Percentiles rank a stretch among this genome's conserved stretches.
Conservation (phyloP, 2,888 invertebrate genomes). For the Drosophila siamana region DNA sequence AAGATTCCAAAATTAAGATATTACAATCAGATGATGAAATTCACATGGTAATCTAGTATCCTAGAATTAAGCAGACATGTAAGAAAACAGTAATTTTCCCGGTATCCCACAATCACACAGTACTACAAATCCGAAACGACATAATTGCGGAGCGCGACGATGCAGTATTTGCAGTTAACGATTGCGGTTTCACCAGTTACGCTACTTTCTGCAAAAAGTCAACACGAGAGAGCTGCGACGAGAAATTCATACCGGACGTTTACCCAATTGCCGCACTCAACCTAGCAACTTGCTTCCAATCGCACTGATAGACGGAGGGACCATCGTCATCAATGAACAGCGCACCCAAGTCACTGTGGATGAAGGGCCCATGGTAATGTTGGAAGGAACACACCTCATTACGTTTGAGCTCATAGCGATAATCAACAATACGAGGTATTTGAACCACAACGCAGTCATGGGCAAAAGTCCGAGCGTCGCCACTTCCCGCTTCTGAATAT, state of each 20-base stretch:
- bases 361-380: slow-evolving; percentile 1
- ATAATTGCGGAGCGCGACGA: slow-evolving; percentile 10
- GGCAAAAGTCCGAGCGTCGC: background rate
- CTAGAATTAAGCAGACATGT: slow-evolving; percentile 4
- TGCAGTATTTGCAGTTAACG: background rate
- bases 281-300: background rate
- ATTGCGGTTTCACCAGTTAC: background rate
- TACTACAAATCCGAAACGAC: slow-evolving; percentile 3
- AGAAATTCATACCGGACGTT: background rate
- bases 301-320: background rate
- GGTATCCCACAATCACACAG: background rate
- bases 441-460: background rate
- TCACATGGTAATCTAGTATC: too few relatives aligned
- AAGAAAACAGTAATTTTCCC: background rate
- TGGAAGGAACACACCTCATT: slow-evolving; percentile 2
- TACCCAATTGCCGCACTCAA: background rate
- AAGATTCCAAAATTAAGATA: slow-evolving; percentile 9
- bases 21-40: slow-evolving; percentile 17
- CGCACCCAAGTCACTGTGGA: background rate
- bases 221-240: background rate
- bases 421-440: slow-evolving; percentile 2
- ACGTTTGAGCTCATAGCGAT: background rate
- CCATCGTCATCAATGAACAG: background rate
- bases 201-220: slow-evolving; percentile 8
- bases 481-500: slow-evolving; percentile 1